A percentile compares a stretch with the other conserved stretches of the same genome.
Conservation (phyloP, 2,888 invertebrate genomes). For the Dryocosmus kuriphilus region DNA sequence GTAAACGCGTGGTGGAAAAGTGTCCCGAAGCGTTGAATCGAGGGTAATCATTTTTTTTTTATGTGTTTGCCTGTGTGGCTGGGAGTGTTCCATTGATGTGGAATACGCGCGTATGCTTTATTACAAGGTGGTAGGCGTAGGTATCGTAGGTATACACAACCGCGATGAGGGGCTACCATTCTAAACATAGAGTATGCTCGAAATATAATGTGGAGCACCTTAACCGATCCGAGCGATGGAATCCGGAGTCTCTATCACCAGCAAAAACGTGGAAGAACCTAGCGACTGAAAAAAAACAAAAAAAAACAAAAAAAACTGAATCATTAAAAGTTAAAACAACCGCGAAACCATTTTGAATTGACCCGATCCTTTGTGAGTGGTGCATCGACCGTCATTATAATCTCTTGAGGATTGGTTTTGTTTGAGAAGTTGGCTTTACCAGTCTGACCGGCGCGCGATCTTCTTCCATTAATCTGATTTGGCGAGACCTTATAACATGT, state of each 20-base stretch:
- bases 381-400: neutral
- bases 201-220: conserved; percentile 74
- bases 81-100: conserved; percentile 42
- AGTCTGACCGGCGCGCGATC: conserved; percentile 37
- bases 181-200: conserved; percentile 75
- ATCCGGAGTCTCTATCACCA: conserved; percentile 34
- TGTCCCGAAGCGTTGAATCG: conserved; percentile 52
- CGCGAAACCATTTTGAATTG: neutral
- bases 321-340: neutral
- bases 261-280: conserved; percentile 37
- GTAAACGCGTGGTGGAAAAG: conserved; percentile 41
- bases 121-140: conserved; percentile 27
- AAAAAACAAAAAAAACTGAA: conserved; percentile 1
- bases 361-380: conserved; percentile 11
- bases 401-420: neutral
- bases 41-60: conserved; percentile 42
- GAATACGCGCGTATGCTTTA: conserved; percentile 36
- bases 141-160: conserved; percentile 40
- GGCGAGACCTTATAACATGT: conserved; percentile 67
- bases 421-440: neutral
- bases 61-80: conserved; percentile 34
- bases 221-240: conserved; percentile 56
- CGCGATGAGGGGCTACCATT: conserved; percentile 59
- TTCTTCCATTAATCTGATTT: conserved; percentile 62
- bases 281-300: neutral